These are phyloP conservation scores for Pyrocoelia pectoralis DNA, from an alignment of 2,888 invertebrate species.

Conservation along the genomic window DNA sequence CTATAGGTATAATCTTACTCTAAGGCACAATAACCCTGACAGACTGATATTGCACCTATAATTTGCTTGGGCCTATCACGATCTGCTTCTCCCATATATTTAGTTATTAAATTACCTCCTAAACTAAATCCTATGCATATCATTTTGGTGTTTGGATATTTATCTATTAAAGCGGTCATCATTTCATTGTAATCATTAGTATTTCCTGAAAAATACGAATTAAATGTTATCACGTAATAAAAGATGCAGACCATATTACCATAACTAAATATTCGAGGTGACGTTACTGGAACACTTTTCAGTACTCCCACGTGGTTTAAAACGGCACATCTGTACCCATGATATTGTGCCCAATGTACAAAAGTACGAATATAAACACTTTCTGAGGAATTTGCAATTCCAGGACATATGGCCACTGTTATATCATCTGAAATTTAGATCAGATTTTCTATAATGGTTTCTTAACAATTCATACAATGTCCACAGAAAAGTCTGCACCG, in stretches of 20 bases:
- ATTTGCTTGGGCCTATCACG: slow-evolving; percentile 72
- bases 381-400: slow-evolving; percentile 94
- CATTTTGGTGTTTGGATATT: slow-evolving; percentile 79
- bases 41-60: slow-evolving; percentile 90
- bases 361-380: slow-evolving; percentile 93
- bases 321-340: slow-evolving; percentile 91
- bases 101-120: slow-evolving; percentile 93
- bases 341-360: slow-evolving; percentile 89
- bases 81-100: slow-evolving; percentile 84
- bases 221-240: slow-evolving; percentile 6
- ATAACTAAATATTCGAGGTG: slow-evolving; percentile 90
- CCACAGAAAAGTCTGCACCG: too few relatives aligned
- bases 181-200: slow-evolving; percentile 89
- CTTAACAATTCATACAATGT: too few relatives aligned
- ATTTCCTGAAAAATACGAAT: slow-evolving; percentile 70
- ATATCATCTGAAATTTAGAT: slow-evolving; percentile 74
- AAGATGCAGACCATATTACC: slow-evolving; percentile 64
- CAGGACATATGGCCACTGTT: slow-evolving; percentile 88
- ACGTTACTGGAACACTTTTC: slow-evolving; percentile 83
- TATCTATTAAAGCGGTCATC: slow-evolving; percentile 75
- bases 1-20: slow-evolving; percentile 70
- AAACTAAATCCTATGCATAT: slow-evolving; percentile 92
- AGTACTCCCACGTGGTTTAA: slow-evolving; percentile 94
- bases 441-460: background rate
- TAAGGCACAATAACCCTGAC: slow-evolving; percentile 93